These are phyloP conservation scores for Plagodis dolabraria DNA, from an alignment of 2,888 invertebrate genomes.

Conservation along the genomic window DNA sequence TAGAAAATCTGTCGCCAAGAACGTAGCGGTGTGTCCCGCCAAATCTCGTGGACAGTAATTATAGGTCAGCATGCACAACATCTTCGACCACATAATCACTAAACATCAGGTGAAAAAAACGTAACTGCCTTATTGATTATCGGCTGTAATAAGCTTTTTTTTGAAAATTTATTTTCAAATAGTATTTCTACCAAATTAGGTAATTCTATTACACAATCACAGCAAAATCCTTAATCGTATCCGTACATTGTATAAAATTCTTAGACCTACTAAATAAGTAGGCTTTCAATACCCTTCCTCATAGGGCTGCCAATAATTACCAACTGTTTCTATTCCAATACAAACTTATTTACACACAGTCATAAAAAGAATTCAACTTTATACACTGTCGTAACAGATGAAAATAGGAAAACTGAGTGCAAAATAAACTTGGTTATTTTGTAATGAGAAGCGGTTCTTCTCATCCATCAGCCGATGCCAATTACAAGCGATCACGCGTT, in stretches of 20 bases:
- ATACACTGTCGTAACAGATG: conserved; percentile 27
- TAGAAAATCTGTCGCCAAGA: no score
- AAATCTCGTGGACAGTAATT: no score
- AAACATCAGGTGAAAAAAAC: no score
- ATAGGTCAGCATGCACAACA: no score
- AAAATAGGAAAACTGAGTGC: conserved; percentile 11
- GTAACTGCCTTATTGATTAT: no score
- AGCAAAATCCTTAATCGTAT: conserved; percentile 25
- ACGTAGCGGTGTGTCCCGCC: no score
- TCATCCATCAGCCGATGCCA: conserved; percentile 62
- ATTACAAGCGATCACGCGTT: conserved; percentile 78
- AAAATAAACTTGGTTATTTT: conserved; percentile 45
- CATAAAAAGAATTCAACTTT: conserved; percentile 16
- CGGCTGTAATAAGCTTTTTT: no score
- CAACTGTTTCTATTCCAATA: conserved; percentile 47
- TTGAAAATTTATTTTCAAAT: no score
- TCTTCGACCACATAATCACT: no score
- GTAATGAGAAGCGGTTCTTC: conserved; percentile 60
- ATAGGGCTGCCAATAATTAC: conserved; percentile 58
- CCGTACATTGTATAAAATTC: conserved; percentile 31
- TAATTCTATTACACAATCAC: conserved; percentile 7
- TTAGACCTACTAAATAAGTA: conserved; percentile 34
- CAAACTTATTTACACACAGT: conserved; percentile 17
- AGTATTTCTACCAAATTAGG: neutral
- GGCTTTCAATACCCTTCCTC: conserved; percentile 41